phyloP scores from a whole-genome alignment of 2,888 invertebrate species.

The Lapara coniferarum region DNA sequence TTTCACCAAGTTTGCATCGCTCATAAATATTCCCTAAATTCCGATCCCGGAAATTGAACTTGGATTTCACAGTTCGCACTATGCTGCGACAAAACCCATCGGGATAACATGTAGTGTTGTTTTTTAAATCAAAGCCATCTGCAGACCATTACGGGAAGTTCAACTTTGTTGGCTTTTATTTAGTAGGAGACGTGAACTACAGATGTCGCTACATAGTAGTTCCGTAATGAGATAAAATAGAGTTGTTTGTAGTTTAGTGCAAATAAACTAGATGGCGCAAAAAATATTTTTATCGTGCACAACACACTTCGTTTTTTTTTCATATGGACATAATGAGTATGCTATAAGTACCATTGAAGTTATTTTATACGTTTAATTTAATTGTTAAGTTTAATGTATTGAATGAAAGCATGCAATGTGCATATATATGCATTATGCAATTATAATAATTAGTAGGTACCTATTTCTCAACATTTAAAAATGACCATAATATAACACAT shows the following conservation, averaged over 20 bases:
- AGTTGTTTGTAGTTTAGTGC: not conserved
- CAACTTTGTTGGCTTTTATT: not conserved
- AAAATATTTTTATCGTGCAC: not conserved
- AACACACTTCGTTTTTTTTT: not conserved
- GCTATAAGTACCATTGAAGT: too few species aligned
- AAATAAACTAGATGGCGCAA: not conserved
- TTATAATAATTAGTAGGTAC: too few species aligned
- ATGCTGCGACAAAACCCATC: not conserved
- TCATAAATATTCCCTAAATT: too few species aligned
- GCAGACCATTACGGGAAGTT: not conserved
- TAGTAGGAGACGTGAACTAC: not conserved
- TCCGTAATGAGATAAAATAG: not conserved
- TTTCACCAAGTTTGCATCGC: too few species aligned
- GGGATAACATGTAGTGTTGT: not conserved
- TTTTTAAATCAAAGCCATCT: constrained; percentile 4
- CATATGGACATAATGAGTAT: not conserved
- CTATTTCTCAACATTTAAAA: too few species aligned
- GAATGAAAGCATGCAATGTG: too few species aligned
- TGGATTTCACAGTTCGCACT: too few species aligned
- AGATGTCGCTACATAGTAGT: not conserved
- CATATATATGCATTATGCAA: too few species aligned
- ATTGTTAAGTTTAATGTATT: too few species aligned
- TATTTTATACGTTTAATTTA: too few species aligned
- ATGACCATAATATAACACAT: too few species aligned
- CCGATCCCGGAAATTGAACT: too few species aligned